A percentile compares a stretch with the other conserved stretches of the same genome.
Conservation (phyloP, 2,888 invertebrate genomes). For the Graphium colonna region DNA sequence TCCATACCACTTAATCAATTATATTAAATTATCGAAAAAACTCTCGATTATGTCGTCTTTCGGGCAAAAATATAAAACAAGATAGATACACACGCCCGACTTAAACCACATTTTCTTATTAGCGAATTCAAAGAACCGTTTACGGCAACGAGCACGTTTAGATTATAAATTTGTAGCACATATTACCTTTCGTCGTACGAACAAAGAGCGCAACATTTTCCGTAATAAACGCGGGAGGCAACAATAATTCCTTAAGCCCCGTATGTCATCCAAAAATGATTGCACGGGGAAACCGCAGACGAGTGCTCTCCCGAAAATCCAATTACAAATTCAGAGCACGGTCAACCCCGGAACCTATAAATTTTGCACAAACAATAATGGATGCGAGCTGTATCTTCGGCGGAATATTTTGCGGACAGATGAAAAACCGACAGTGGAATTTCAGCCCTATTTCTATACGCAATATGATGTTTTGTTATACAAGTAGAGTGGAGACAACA, state of each 20-base stretch:
- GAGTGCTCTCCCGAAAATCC: conserved; percentile 44
- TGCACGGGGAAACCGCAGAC: conserved; percentile 38
- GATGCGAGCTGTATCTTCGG: conserved; percentile 28
- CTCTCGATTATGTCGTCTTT: too few species aligned
- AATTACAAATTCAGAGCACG: conserved; percentile 58
- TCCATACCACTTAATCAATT: too few species aligned
- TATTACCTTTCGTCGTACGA: conserved; percentile 7
- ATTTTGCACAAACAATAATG: conserved; percentile 56
- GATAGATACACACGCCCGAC: too few species aligned
- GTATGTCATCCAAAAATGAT: conserved; percentile 33
- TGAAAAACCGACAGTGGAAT: not conserved
- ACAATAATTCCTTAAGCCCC: conserved; percentile 9
- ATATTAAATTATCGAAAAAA: too few species aligned
- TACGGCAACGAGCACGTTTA: conserved; percentile 33
- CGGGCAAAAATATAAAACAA: too few species aligned
- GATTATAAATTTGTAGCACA: conserved; percentile 22
- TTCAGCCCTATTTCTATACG: not conserved
- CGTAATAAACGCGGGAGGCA: conserved; percentile 11
- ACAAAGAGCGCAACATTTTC: not conserved
- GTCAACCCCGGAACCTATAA: conserved; percentile 43
- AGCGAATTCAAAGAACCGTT: too few species aligned
- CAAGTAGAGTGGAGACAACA: not conserved
- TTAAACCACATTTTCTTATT: too few species aligned
- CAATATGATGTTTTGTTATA: not conserved
- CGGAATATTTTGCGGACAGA: conserved; percentile 9